Evolutionary conservation across 2,797 vertebrate genomes (phyloP).

Genomic region (Megaceryle alcyon): DNA sequence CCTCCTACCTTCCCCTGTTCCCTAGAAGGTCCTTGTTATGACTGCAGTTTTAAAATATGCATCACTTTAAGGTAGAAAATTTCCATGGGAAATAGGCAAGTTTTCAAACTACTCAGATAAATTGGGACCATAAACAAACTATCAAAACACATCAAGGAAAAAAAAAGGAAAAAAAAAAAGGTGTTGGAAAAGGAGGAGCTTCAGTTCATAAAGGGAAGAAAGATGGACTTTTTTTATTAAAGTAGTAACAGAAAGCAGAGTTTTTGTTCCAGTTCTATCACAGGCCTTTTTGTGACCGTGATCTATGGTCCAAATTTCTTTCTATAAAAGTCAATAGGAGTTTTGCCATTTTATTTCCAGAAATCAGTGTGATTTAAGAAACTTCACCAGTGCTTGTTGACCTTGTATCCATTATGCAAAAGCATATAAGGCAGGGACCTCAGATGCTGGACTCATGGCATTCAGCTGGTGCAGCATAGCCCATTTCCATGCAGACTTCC

Average conservation of each 20-base stretch:
- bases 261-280: not conserved
- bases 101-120: slow-evolving; percentile 60
- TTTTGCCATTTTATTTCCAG: slow-evolving; percentile 25
- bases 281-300: not conserved
- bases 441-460: not conserved
- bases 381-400: not conserved
- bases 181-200: not conserved
- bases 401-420: not conserved
- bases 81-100: slow-evolving; percentile 65
- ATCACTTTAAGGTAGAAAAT: slow-evolving; percentile 62
- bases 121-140: slow-evolving; percentile 15
- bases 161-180: too few species aligned
- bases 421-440: not conserved
- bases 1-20: not conserved
- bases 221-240: not conserved
- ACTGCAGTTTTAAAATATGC: slow-evolving; percentile 52
- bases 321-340: not conserved
- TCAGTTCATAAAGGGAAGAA: not conserved
- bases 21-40: slow-evolving; percentile 56
- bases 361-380: not conserved
- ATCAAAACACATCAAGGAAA: not conserved
- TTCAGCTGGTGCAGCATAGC: not conserved
- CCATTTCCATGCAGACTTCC: not conserved
- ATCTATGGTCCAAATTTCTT: not conserved
- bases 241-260: not conserved